Evolutionary conservation across 2,113 vertebrate genomes (phyloP), one percentile per base, ranked within the genome.

Genomic region (Nesoenas mayeri): DNA sequence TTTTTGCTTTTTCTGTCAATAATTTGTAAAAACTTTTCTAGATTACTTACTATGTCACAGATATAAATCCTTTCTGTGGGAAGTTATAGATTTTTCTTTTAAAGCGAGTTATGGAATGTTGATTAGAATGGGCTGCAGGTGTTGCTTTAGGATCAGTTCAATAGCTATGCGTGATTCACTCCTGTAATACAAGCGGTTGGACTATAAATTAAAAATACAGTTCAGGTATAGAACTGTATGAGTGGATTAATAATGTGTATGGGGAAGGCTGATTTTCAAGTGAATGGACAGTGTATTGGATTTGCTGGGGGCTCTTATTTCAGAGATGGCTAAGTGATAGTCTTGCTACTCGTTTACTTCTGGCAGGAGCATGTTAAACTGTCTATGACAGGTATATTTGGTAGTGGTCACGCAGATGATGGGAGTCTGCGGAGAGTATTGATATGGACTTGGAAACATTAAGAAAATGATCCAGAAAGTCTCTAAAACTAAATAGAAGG

Each of bases 331-430:
- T 22, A 25, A 31, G 18, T 58, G 24, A 28, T 24, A 31, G 47
- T n/a, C 1, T 4, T 62, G 31, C 44, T 84, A 15, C 31, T 75
- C 7, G 48, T 65, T 19, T 15, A 0, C 38, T 71, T 66, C 29
- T 73, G 32, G 16, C 7, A 8, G 8, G 17, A 77, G 11, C 9
- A 5, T 12, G 32, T 53, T 0, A 3, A 61, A 25, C 24, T 0
- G 0, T 36, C 64, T 7, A 2, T 0, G 3, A 22, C 34, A 47
- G 44, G 20, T 6, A 20, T 61, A 12, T 53, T 58, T 42, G 78
- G 21, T 73, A 25, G 4, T 78, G 24, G 20, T 44, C 54, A 44
- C 0, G 5, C 40, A 54, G 61, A 56, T 0, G 0, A 15, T 40
- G 22, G 5, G 12, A 77, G 10, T 53, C 53, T 72, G 32, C 31